Base-by-base conservation (phyloP, 2,888 invertebrate genomes). In the Apoderus coryli region DNA sequence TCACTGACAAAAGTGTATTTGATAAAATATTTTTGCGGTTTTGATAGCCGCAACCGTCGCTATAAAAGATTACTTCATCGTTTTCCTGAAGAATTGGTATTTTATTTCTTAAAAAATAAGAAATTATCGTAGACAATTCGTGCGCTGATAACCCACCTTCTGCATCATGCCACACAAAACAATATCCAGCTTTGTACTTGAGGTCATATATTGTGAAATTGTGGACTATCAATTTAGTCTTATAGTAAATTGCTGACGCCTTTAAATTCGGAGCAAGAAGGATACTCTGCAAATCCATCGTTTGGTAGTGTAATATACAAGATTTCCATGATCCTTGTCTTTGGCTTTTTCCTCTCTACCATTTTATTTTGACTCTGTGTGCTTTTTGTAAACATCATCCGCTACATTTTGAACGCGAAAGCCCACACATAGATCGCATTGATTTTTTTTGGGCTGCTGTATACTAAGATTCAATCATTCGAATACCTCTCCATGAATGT, bases 131-230 rank as follows among this genome's bases (percentile, higher is more conserved):
- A 19, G 29, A 29, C 26, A 37, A 38, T 31, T 27, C 22, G 14
- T 25, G 29, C 26, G 23, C 32, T 29, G 33, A 25, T 13, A 34
- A 31, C 3, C 31, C 26, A 14, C 26, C 31, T 23, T 34, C 27
- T 22, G 34, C 34, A 19, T 39, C 37, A 25, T 37, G 25, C 35
- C 32, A 39, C 24, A 32, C 31, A 25, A 36, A 39, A 27, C 36
- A 38, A 4, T 23, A 26, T 5, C 25, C 31, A 10, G 36, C 32
- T 12, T 37, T 27, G 16, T 27, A 15, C 19, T n/a, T 24, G 16
- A 41, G 23, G 22, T 39, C 35, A 19, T 32, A 41, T 4, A 35
- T 31, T 3, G 39, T 40, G 27, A 32, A 41, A 30, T 41, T 41
- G 25, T 41, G 38, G 2, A 37, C 34, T 10, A 25, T 27, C 19